Percentiles rank a stretch among this genome's conserved stretches.
These are phyloP conservation scores for Phalangium opilio DNA, from an alignment of 2,888 invertebrate genomes.

Conservation along the genomic window DNA sequence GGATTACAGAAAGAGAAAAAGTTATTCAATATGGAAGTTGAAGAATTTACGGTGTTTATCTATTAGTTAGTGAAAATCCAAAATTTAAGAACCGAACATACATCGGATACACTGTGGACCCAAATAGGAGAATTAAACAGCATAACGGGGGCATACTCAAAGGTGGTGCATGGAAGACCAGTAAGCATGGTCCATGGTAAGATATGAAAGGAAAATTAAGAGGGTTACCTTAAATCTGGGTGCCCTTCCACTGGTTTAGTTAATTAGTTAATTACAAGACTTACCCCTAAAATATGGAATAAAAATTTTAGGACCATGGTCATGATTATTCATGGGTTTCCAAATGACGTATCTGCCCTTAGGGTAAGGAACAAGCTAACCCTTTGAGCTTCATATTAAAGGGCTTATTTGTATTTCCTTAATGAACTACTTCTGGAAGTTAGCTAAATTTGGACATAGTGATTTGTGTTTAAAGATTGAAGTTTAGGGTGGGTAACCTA, in stretches of 20 bases:
- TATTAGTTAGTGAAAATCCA: constrained; percentile 64
- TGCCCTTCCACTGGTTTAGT: no score
- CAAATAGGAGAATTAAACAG: constrained; percentile 74
- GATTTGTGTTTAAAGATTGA: no score
- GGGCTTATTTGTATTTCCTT: background rate
- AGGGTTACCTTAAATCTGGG: no score
- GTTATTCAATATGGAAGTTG: constrained; percentile 12
- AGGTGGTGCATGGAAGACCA: constrained; percentile 81
- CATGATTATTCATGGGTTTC: constrained; percentile 86
- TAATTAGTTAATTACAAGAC: no score
- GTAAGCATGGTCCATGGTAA: constrained; percentile 81
- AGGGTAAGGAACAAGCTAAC: constrained; percentile 46
- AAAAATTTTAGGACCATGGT: constrained; percentile 86
- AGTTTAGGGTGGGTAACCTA: no score
- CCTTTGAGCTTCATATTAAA: background rate
- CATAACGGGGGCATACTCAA: constrained; percentile 76
- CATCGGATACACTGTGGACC: constrained; percentile 88
- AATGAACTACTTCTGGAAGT: no score
- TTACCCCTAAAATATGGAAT: no score
- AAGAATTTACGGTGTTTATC: constrained; percentile 68
- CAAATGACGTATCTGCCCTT: constrained; percentile 75
- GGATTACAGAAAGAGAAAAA: no score
- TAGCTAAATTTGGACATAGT: no score
- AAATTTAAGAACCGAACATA: constrained; percentile 72
- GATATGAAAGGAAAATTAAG: no score